These are phyloP conservation scores for Zapus hudsonius DNA, from an alignment of 2,113 vertebrate genomes.

Conservation along the genomic window DNA sequence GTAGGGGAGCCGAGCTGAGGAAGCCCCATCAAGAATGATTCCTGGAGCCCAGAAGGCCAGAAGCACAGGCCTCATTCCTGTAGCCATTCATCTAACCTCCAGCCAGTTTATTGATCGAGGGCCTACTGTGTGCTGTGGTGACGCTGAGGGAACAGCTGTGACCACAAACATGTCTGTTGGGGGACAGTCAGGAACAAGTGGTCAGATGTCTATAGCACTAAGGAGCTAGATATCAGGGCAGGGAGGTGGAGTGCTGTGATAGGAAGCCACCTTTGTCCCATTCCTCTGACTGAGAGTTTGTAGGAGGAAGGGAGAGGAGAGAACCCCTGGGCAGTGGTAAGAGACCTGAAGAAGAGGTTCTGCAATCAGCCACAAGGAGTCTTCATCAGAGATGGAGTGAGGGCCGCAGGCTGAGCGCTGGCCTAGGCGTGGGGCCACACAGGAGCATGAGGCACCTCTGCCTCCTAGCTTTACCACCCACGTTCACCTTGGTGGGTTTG, in stretches of 20 bases:
- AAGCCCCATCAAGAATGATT: constrained; percentile 16
- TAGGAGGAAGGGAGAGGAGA: neutral
- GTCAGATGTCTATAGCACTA: fast-evolving
- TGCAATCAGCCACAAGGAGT: neutral
- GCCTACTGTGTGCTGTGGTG: neutral
- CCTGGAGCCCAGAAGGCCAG: constrained; percentile 24
- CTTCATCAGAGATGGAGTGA: neutral
- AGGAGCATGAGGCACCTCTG: neutral
- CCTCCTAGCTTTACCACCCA: neutral
- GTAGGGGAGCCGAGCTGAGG: neutral
- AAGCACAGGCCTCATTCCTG: neutral
- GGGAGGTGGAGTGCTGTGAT: neutral
- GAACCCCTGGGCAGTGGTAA: neutral
- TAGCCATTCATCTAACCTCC: neutral
- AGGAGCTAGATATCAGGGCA: neutral
- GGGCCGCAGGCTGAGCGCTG: fast-evolving
- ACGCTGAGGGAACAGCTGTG: neutral
- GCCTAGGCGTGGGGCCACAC: neutral
- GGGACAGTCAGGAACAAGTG: neutral
- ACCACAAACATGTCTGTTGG: neutral
- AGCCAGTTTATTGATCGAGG: neutral
- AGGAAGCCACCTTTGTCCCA: neutral
- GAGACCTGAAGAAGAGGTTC: neutral
- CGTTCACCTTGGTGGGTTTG: neutral
- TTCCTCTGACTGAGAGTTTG: neutral